Evolutionary conservation across 1,140 invertebrate species (phyloP).

Genomic region (Drosophila nigromelanica): DNA sequence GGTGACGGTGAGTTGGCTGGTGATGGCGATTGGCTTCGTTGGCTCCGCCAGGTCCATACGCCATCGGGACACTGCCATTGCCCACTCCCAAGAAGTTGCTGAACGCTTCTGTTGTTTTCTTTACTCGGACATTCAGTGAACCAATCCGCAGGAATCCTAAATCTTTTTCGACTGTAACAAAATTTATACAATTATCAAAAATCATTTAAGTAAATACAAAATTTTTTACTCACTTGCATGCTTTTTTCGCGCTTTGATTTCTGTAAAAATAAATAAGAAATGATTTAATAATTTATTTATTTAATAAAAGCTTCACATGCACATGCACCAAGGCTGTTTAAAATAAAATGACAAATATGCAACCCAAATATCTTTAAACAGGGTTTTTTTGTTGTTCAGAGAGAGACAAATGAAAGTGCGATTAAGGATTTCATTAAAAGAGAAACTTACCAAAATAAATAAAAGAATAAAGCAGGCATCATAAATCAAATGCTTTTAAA

Average conservation of each 20-base stretch:
- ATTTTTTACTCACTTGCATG: constrained; percentile 85
- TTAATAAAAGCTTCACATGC: constrained; percentile 1
- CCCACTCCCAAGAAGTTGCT: constrained; percentile 93
- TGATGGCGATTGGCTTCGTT: constrained; percentile 70
- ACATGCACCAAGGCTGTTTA: constrained; percentile 5
- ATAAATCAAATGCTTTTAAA: constrained; percentile 50
- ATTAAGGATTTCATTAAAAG: constrained; percentile 30
- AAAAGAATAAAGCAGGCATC: constrained; percentile 46
- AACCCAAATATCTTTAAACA: constrained; percentile 7
- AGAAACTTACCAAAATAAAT: constrained; percentile 60
- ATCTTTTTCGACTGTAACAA: constrained; percentile 89
- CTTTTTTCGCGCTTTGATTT: constrained; percentile 90
- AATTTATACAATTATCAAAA: constrained; percentile 10
- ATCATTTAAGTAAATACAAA: neutral
- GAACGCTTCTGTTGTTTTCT: constrained; percentile 95
- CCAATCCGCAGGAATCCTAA: constrained; percentile 94
- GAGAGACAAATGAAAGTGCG: constrained; percentile 40
- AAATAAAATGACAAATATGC: constrained; percentile 45
- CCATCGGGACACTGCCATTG: constrained; percentile 81
- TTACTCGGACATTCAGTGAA: constrained; percentile 95
- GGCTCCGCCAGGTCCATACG: constrained; percentile 47
- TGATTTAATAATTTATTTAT: constrained; percentile 3
- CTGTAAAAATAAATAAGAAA: constrained; percentile 85
- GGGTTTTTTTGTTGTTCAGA: constrained; percentile 3
- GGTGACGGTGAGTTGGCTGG: constrained; percentile 83